A percentile compares a stretch with the other conserved stretches of the same genome.
These are phyloP conservation scores for Panopea generosa DNA, from an alignment of 2,888 invertebrate genomes.

Conservation along the genomic window DNA sequence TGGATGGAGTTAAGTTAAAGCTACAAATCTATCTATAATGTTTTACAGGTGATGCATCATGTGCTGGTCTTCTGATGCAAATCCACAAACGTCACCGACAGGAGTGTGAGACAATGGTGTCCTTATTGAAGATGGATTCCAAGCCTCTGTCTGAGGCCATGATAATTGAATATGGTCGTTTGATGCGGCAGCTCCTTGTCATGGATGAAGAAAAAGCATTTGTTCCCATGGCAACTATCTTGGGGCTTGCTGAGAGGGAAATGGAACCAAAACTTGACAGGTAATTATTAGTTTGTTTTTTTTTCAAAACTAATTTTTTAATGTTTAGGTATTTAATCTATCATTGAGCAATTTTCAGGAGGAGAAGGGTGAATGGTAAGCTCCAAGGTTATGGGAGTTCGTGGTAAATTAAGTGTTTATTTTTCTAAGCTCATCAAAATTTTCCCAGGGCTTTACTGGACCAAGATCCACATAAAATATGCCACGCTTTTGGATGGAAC, in stretches of 20 bases:
- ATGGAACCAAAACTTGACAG: slow-evolving; percentile 69
- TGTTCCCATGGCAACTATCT: slow-evolving; percentile 68
- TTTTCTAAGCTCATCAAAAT: no score
- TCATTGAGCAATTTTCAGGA: slow-evolving; percentile 11
- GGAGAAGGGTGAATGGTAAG: no score
- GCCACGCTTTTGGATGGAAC: no score
- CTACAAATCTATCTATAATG: no score
- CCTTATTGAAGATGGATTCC: slow-evolving; percentile 50
- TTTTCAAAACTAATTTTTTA: neutral
- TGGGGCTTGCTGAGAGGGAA: slow-evolving; percentile 77
- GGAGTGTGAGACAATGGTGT: slow-evolving; percentile 68
- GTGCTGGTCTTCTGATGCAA: slow-evolving; percentile 62
- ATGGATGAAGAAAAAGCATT: slow-evolving; percentile 68
- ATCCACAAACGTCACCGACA: slow-evolving; percentile 63
- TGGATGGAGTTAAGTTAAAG: no score
- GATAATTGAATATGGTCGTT: slow-evolving; percentile 62
- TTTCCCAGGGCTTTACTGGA: no score
- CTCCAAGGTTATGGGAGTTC: no score
- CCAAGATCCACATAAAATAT: no score
- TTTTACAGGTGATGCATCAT: slow-evolving; percentile 64
- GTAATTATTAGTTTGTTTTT: slow-evolving; percentile 38
- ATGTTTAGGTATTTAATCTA: no score
- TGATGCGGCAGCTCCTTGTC: slow-evolving; percentile 70
- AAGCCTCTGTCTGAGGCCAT: slow-evolving; percentile 44
- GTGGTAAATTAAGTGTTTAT: no score